Percentiles rank a stretch among this genome's conserved stretches.
phyloP scores from a whole-genome alignment of 2,888 invertebrate genomes.

The Lycophotia porphyrea region DNA sequence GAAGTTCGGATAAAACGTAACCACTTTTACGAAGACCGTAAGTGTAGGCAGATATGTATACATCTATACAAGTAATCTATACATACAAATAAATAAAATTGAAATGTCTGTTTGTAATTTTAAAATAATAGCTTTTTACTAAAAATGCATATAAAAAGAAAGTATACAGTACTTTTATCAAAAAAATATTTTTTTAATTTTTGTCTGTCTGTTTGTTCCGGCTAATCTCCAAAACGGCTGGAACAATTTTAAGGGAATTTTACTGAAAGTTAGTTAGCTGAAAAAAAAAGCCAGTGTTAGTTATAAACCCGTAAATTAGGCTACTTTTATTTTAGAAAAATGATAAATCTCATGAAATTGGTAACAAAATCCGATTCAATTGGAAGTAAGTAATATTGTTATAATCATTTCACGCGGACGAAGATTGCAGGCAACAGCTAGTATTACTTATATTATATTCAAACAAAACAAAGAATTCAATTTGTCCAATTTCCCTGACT shows the following conservation, averaged over 20 bases:
- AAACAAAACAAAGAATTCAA: conserved; percentile 78
- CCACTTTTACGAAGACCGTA: conserved; percentile 30
- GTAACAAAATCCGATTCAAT: background rate
- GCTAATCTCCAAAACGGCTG: background rate
- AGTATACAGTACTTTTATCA: background rate
- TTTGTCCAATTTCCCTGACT: conserved; percentile 75
- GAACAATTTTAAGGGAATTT: background rate
- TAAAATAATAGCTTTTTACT: background rate
- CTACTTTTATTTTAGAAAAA: background rate
- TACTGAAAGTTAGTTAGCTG: background rate
- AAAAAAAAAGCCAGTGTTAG: too few species aligned
- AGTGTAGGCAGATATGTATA: background rate
- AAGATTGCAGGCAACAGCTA: background rate
- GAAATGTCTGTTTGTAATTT: background rate
- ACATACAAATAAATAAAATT: conserved; percentile 28
- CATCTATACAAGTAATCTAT: background rate
- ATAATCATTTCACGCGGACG: background rate
- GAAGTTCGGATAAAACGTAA: conserved; percentile 23
- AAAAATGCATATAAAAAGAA: background rate
- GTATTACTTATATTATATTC: conserved; percentile 64
- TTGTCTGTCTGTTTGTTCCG: background rate
- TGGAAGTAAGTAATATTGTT: background rate
- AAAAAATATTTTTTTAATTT: background rate
- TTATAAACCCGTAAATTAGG: too few species aligned
- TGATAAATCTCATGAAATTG: background rate